Base-by-base conservation (phyloP, 2,888 invertebrate species). In the Eupeodes latifasciatus region DNA sequence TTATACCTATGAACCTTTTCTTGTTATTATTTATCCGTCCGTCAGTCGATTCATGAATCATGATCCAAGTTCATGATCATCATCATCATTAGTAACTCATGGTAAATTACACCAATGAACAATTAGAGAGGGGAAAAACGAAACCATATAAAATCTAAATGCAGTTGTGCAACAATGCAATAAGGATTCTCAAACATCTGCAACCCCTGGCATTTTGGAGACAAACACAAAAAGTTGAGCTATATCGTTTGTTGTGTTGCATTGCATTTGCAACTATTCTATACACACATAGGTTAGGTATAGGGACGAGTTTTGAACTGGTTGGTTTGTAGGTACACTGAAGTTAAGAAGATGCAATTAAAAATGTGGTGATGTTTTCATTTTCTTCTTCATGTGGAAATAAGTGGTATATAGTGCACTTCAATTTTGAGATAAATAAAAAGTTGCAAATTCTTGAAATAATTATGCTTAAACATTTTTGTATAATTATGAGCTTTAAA, bases 21-120 rank as follows among this genome's bases (percentile, higher is more conserved):
- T 7, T 5, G 71, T 75, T 47, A 85, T 81, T 85, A 81, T 81
- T 85, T 78, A 85, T 81, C 67, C 27, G 27, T 27, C 27, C 27
- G 74, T 75, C 74, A 67, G 72, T 69, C 61, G 78, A 82, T 79
- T 79, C 82, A 79, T 71, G 83, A 66, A 80, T 82, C 79, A 82
- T 66, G 87, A 72, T 87, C 71, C 87, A 87, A 87, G 87, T 87
- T 87, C 87, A 87, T 87, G 83, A 86, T 86, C 86, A 86, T 79
- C 85, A 69, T 44, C 74, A 82, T 75, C 86, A 76, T 83, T 75
- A 72, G 71, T 72, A 72, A 53, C 9, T 14, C 71, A 69, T 44
- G 40, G 40, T 55, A 71, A 55, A 55, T 16, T 76, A 19, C 66
- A 55, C 19, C 10, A 55, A 44, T 51, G 62, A 62, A 51, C 49